These are phyloP conservation scores for Lumbricus terrestris DNA, from an alignment of 2,888 invertebrate genomes.

Conservation along the genomic window DNA sequence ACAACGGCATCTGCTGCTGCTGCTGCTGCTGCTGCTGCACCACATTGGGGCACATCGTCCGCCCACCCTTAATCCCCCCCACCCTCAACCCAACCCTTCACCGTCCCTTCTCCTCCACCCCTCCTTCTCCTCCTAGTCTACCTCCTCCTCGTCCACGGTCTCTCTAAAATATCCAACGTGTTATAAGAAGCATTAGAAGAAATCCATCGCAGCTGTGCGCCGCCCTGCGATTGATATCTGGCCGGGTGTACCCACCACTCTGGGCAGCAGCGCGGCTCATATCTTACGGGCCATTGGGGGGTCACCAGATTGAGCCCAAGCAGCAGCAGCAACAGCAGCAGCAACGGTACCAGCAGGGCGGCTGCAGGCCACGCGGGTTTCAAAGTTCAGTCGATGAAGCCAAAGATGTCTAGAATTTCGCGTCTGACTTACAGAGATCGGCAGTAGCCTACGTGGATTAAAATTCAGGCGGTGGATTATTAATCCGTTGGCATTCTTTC, in stretches of 20 bases:
- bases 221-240: not conserved
- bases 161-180: not conserved
- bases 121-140: no score
- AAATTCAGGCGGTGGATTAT: constrained; percentile 3
- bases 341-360: not conserved
- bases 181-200: not conserved
- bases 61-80: not conserved
- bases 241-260: not conserved
- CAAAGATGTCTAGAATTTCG: not conserved
- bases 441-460: not conserved
- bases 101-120: no score
- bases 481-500: not conserved
- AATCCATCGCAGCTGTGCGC: not conserved
- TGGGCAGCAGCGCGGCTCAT: not conserved
- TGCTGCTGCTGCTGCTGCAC: no score
- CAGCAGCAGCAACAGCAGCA: not conserved
- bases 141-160: no score
- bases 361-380: not conserved
- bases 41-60: not conserved
- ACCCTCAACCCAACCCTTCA: not conserved
- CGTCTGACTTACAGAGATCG: not conserved
- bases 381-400: not conserved
- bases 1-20: not conserved
- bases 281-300: constrained; percentile 3
- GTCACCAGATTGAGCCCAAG: not conserved